phyloP scores from a whole-genome alignment of 2,113 vertebrate genomes.

The Dasyprocta punctata region DNA sequence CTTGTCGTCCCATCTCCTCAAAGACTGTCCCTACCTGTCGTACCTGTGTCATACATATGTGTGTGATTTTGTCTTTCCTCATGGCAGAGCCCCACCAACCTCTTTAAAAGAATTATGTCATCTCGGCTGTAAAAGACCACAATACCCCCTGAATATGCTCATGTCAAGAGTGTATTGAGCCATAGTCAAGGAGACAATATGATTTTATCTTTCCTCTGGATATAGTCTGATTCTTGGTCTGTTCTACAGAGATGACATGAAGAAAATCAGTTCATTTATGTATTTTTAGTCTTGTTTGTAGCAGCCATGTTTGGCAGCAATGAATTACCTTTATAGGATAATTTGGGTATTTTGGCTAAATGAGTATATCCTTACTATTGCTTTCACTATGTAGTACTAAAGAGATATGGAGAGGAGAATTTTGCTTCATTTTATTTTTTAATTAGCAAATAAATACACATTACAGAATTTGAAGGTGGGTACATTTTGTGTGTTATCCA shows the following conservation, averaged over 20 bases:
- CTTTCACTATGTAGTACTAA: not conserved
- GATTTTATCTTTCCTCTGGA: not conserved
- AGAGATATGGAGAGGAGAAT: not conserved
- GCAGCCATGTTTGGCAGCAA: not conserved
- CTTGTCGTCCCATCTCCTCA: not conserved
- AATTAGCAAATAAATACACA: not conserved
- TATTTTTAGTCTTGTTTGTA: not conserved
- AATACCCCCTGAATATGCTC: not conserved
- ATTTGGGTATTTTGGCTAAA: not conserved
- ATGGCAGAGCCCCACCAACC: too few relatives aligned
- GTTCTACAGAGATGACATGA: not conserved
- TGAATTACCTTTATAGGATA: not conserved
- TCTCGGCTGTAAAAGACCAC: not conserved
- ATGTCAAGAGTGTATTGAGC: not conserved
- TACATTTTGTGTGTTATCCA: not conserved
- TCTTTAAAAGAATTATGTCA: not conserved
- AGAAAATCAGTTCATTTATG: not conserved
- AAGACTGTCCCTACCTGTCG: not conserved
- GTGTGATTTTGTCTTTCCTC: not conserved
- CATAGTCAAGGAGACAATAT: not conserved
- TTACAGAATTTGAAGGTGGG: not conserved
- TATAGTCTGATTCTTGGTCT: not conserved
- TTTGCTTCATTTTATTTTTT: conserved; percentile 4
- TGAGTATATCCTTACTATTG: not conserved
- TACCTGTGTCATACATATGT: not conserved